phyloP scores from a whole-genome alignment of 2,888 invertebrate species.

The Campaea margaritaria region DNA sequence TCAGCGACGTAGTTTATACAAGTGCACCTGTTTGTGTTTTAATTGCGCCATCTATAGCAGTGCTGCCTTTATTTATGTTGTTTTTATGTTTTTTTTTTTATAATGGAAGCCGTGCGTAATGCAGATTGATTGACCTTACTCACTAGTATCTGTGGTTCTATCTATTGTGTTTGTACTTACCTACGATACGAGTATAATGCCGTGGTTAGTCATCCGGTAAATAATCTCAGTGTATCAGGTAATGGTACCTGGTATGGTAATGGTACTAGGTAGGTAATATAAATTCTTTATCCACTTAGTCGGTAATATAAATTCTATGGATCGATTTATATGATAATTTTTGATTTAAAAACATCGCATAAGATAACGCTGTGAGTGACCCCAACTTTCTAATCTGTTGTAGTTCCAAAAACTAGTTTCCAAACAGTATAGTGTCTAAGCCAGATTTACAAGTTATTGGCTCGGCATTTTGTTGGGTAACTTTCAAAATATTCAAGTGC shows the following conservation, averaged over 20 bases:
- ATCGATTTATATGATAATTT: conserved; percentile 18
- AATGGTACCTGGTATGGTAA: not conserved
- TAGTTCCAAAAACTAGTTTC: conserved; percentile 13
- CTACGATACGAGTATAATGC: not conserved
- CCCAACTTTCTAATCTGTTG: conserved; percentile 17
- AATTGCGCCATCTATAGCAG: not conserved
- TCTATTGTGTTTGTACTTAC: conserved; percentile 5
- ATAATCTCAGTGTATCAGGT: conserved; percentile 6
- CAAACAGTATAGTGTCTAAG: not conserved
- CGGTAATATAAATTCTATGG: not conserved
- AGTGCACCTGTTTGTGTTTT: conserved; percentile 51
- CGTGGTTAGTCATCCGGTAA: conserved; percentile 12
- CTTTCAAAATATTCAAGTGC: not conserved
- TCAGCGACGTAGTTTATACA: conserved; percentile 47
- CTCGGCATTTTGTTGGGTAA: not conserved
- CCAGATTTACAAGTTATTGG: conserved; percentile 1
- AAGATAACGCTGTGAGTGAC: conserved; percentile 2
- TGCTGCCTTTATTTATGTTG: not conserved
- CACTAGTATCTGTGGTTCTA: not conserved
- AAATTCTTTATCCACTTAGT: not conserved
- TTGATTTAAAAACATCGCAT: not conserved
- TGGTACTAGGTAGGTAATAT: too few species aligned
- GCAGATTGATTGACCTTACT: not conserved
- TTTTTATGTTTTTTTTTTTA: not conserved
- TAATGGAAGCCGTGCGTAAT: not conserved